Conservation (phyloP, 2,797 vertebrate species). For the Pseudochirops cupreus region DNA sequence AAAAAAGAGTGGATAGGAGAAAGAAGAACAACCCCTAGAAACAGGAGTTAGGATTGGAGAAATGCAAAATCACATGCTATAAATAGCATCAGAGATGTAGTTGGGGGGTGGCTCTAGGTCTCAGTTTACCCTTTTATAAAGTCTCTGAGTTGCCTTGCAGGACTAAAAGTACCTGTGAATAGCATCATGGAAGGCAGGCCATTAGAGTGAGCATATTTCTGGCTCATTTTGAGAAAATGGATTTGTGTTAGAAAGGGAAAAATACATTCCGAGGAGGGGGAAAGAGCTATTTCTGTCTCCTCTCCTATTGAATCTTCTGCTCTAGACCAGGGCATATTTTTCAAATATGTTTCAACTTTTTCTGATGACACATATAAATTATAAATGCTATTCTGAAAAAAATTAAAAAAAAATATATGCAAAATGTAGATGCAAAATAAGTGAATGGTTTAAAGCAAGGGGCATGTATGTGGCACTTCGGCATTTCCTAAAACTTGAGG, state of each 20-base stretch:
- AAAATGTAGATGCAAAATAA: background rate
- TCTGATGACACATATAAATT: background rate
- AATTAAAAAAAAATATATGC: background rate
- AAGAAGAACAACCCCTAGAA: background rate
- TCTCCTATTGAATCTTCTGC: background rate
- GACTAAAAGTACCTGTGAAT: background rate
- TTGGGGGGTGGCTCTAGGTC: background rate
- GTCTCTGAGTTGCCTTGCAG: background rate
- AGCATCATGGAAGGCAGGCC: background rate
- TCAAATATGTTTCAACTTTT: background rate
- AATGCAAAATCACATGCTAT: background rate
- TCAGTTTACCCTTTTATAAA: background rate
- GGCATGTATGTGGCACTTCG: background rate
- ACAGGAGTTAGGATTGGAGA: background rate
- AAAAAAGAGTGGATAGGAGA: background rate
- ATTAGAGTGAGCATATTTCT: background rate
- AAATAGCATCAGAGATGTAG: background rate
- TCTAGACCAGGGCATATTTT: background rate
- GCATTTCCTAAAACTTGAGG: too few species aligned
- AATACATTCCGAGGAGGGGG: background rate
- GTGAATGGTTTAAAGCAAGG: conserved; percentile 9
- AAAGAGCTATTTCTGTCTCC: background rate
- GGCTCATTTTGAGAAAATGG: background rate
- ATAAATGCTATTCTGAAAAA: background rate
- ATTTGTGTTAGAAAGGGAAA: background rate